phyloP scores from a whole-genome alignment of 1,140 invertebrate genomes.

The Hycleus cichorii region DNA sequence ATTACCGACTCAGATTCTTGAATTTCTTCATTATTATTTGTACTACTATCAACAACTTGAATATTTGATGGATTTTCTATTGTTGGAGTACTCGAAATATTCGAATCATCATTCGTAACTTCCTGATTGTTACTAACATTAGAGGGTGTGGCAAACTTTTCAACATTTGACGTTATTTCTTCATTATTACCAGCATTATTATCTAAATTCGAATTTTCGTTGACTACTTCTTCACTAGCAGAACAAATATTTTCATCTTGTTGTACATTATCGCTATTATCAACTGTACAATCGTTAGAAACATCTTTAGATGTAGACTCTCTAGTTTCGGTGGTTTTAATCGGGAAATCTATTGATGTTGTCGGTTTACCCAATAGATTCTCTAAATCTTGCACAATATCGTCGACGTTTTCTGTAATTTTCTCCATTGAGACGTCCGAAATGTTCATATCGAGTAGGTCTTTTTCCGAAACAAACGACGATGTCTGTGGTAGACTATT shows the following conservation, averaged over 20 bases:
- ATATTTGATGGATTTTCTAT: background rate
- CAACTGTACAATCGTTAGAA: background rate
- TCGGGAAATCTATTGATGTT: constrained; percentile 1
- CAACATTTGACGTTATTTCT: too few relatives aligned
- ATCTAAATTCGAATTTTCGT: background rate
- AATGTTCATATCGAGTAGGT: constrained; percentile 35
- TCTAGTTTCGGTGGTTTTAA: background rate
- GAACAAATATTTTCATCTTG: background rate
- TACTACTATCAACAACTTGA: background rate
- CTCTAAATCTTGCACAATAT: constrained; percentile 39
- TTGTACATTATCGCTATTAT: background rate
- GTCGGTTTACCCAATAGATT: constrained; percentile 35
- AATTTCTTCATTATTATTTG: background rate
- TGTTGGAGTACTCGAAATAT: too few relatives aligned
- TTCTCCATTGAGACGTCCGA: constrained; percentile 26
- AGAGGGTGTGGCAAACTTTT: too few relatives aligned
- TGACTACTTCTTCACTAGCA: background rate
- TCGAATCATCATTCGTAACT: background rate
- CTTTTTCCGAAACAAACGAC: constrained; percentile 23
- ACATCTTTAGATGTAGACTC: background rate
- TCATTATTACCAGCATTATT: background rate
- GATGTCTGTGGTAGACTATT: constrained; percentile 6
- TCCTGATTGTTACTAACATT: background rate
- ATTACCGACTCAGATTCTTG: background rate
- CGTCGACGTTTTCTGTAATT: constrained; percentile 39